Percentiles rank a stretch among this genome's conserved stretches.
phyloP scores from a whole-genome alignment of 2,888 invertebrate species.

The Ochropacha duplaris region DNA sequence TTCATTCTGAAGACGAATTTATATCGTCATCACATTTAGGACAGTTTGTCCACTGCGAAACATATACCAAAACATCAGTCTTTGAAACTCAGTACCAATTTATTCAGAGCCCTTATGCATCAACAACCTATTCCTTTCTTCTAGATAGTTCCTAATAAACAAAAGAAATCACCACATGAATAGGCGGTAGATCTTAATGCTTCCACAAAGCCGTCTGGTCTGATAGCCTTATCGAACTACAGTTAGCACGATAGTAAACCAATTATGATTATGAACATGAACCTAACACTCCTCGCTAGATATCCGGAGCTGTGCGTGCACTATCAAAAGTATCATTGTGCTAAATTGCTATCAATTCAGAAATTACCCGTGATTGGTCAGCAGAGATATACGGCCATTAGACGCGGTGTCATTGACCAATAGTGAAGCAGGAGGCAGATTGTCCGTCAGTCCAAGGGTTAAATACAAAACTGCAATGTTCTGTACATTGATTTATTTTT shows the following conservation, averaged over 20 bases:
- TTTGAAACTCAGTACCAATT: too few relatives aligned
- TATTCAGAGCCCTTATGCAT: too few relatives aligned
- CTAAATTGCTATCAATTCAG: constrained; percentile 42
- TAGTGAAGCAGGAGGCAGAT: constrained; percentile 16
- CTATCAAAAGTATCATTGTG: constrained; percentile 28
- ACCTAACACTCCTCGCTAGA: neutral
- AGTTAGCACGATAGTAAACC: neutral
- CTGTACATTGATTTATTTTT: constrained; percentile 4
- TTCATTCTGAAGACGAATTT: too few relatives aligned
- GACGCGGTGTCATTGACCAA: constrained; percentile 27
- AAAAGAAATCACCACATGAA: neutral
- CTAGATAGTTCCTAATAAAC: too few relatives aligned
- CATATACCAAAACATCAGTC: too few relatives aligned
- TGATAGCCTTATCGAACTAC: neutral
- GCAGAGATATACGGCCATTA: constrained; percentile 6
- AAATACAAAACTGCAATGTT: constrained; percentile 19
- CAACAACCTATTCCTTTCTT: too few relatives aligned
- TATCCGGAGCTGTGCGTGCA: neutral
- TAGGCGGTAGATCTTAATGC: neutral
- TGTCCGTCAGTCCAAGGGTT: constrained; percentile 22
- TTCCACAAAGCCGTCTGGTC: neutral
- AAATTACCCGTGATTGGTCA: constrained; percentile 27
- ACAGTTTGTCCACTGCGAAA: too few relatives aligned
- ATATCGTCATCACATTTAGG: too few relatives aligned
- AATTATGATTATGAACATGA: neutral